phyloP scores from a whole-genome alignment of 92 coral and sea anemone species.

The Phenganax marumi region DNA sequence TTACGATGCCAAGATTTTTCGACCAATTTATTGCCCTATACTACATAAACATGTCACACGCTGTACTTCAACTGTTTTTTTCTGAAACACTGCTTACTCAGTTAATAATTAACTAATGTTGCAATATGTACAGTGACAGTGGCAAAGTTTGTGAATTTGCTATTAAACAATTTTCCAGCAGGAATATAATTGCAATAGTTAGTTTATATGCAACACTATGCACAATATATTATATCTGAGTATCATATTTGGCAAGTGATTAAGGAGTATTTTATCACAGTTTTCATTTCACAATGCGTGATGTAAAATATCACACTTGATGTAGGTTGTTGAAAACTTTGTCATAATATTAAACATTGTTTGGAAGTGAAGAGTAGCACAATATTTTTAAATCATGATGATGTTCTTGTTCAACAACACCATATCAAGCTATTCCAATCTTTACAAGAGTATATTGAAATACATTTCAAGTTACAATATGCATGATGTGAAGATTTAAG shows the following conservation, averaged over 20 bases:
- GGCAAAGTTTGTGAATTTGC: too few relatives aligned
- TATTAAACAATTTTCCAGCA: too few relatives aligned
- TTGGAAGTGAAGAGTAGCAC: background rate
- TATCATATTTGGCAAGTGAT: slow-evolving; percentile 9
- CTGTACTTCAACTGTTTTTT: background rate
- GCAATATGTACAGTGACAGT: background rate
- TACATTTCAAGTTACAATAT: background rate
- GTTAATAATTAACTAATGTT: background rate
- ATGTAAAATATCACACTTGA: slow-evolving; percentile 14
- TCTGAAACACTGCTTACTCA: background rate
- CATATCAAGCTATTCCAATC: background rate
- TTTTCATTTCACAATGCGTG: background rate
- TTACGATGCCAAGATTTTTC: slow-evolving; percentile 13
- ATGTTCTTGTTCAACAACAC: background rate
- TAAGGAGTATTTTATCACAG: slow-evolving; percentile 9
- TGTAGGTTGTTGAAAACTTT: slow-evolving; percentile 22
- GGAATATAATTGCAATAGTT: background rate
- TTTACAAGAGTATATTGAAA: background rate
- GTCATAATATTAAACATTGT: slow-evolving; percentile 16
- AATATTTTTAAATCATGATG: background rate
- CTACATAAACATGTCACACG: background rate
- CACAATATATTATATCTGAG: background rate
- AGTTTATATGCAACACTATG: background rate
- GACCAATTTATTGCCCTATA: slow-evolving; percentile 1
- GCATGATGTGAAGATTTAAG: background rate